Evolutionary conservation across 2,888 invertebrate species (phyloP), one percentile per base, ranked within the genome.

Genomic region (Xylophagus ater): DNA sequence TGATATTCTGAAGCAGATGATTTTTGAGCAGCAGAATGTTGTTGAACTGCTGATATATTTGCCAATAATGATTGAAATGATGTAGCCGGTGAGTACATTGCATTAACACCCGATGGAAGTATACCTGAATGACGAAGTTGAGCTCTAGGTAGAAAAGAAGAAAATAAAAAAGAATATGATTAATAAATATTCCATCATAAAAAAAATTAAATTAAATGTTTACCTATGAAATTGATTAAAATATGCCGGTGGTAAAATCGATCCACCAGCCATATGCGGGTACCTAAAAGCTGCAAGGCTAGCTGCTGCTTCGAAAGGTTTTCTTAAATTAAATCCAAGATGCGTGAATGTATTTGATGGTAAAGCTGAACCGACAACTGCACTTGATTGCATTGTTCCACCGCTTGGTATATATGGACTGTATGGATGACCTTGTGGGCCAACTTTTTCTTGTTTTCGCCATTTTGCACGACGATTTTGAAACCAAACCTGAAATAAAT

Each of bases 371-470:
- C 84, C 78, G 4, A 83, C 80, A 0, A 82, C 75, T 2, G 54
- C 51, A 13, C 57, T 53, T 26, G 76, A 70, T 30, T 78, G 73
- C 32, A 80, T 72, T 21, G 74, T 72, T 3, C 74, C 72, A n/a
- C 71, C 72, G 31, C 77, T 74, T 34, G 77, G 72, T 47, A 85
- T 60, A 64, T 86, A 88, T 2, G 87, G 86, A 60, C 83, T 87
- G 73, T 89, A 89, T 1, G 89, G 89, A 61, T 89, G 89, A 2
- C 75, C 87, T 55, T 87, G 83, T 0, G 89, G 89, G 0, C 89
- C 89, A 41, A 89, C 89, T 66, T 88, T 89, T 65, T 89, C 89
- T 57, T 88, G 88, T 57, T 90, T 90, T 26, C 90, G 73, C 89
- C 89, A 90, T 67, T 90, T 90, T 32, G 89, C 89, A 26, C 89